These are phyloP conservation scores for Chrysopa pallens DNA, from an alignment of 1,140 invertebrate genomes.

Conservation along the genomic window DNA sequence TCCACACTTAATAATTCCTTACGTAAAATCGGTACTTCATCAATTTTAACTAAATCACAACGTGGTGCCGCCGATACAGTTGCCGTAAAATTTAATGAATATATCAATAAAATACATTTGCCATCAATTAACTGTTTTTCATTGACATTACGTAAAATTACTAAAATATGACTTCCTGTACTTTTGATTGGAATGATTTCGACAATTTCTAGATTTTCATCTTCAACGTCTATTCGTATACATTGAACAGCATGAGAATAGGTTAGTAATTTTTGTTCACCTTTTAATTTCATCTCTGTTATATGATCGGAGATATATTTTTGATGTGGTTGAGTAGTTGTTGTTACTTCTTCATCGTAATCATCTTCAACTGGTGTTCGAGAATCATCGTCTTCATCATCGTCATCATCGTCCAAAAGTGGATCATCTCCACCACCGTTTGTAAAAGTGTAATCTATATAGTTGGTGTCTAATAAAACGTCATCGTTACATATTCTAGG, in stretches of 20 bases:
- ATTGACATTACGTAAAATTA: slow-evolving; percentile 30
- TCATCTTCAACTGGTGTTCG: too few relatives aligned
- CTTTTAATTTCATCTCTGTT: slow-evolving; percentile 15
- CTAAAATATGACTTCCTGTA: slow-evolving; percentile 36
- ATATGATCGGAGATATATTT: slow-evolving; percentile 21
- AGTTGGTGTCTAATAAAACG: too few relatives aligned
- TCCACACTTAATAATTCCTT: slow-evolving; percentile 41
- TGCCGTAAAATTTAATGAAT: slow-evolving; percentile 33
- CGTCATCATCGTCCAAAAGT: too few relatives aligned
- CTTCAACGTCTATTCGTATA: slow-evolving; percentile 24
- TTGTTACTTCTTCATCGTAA: background rate
- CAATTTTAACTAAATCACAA: slow-evolving; percentile 25
- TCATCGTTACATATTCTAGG: too few relatives aligned
- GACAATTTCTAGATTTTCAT: slow-evolving; percentile 31
- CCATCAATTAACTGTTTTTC: slow-evolving; percentile 4
- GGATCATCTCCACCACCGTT: too few relatives aligned
- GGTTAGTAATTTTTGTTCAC: slow-evolving; percentile 14
- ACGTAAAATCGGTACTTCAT: slow-evolving; percentile 37
- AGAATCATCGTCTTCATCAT: too few relatives aligned
- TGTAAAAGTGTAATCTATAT: too few relatives aligned
- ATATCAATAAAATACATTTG: slow-evolving; percentile 28
- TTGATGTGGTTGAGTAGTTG: background rate
- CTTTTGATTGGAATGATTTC: slow-evolving; percentile 42
- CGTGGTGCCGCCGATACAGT: slow-evolving; percentile 10
- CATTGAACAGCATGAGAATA: slow-evolving; percentile 28